Evolutionary conservation across 2,113 vertebrate species (phyloP).

Genomic region (Cryptotis parvus): DNA sequence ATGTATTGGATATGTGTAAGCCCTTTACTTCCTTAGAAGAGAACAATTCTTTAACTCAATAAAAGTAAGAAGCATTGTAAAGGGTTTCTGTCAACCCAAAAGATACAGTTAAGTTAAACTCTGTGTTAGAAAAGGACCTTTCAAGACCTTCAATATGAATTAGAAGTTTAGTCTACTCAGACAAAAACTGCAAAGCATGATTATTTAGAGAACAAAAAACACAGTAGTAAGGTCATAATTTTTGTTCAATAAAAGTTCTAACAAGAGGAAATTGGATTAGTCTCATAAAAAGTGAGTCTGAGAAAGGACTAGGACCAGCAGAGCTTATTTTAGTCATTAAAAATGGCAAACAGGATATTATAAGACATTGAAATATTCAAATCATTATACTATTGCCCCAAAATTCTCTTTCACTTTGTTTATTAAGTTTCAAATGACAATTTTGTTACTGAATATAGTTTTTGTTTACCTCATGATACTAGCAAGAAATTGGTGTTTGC

Average conservation of each 20-base stretch:
- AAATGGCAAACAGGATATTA: background rate
- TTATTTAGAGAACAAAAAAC: background rate
- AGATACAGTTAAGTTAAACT: background rate
- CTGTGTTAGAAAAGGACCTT: background rate
- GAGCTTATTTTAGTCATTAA: background rate
- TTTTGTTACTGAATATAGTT: background rate
- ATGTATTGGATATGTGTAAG: too few species aligned
- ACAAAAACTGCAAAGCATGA: background rate
- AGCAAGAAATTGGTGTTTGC: background rate
- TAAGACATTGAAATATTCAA: background rate
- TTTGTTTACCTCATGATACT: slow-evolving; percentile 46
- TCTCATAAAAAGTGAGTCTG: background rate
- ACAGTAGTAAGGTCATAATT: background rate
- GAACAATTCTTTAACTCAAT: background rate
- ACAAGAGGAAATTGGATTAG: background rate
- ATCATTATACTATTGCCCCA: background rate
- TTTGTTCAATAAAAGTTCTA: background rate
- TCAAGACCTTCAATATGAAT: background rate
- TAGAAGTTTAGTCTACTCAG: background rate
- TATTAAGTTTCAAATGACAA: slow-evolving; percentile 50
- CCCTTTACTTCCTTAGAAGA: background rate
- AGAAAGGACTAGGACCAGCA: background rate
- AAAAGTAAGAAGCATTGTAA: background rate
- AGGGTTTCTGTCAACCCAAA: background rate
- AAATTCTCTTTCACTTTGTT: slow-evolving; percentile 31